Percentiles rank a stretch among this genome's conserved stretches.
phyloP scores from a whole-genome alignment of 2,888 invertebrate species.

The Sisyra nigra region DNA sequence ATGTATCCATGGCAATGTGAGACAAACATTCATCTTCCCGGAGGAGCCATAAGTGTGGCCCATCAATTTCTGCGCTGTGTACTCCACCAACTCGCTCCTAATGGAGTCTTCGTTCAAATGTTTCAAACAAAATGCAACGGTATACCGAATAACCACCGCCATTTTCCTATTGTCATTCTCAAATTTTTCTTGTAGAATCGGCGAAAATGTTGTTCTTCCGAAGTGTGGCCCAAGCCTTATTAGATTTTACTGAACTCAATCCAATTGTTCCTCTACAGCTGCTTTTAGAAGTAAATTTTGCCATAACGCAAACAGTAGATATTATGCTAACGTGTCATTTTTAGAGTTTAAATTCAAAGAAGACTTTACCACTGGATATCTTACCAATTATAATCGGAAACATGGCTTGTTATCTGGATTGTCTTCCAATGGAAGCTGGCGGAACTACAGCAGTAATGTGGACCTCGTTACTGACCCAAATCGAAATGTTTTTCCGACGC shows the following conservation, averaged over 20 bases:
- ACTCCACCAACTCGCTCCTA: conserved; percentile 90
- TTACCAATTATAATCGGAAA: conserved; percentile 74
- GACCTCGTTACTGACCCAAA: conserved; percentile 66
- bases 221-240: conserved; percentile 81
- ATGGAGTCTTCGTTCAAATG: conserved; percentile 91
- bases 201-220: conserved; percentile 76
- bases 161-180: not conserved
- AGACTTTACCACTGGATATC: conserved; percentile 50
- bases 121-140: conserved; percentile 81
- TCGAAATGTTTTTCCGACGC: conserved; percentile 75
- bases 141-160: conserved; percentile 23
- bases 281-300: conserved; percentile 53
- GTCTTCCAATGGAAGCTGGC: conserved; percentile 68
- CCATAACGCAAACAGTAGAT: not conserved
- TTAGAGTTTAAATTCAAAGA: conserved; percentile 58
- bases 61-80: conserved; percentile 94
- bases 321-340: conserved; percentile 15
- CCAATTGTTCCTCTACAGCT: conserved; percentile 87
- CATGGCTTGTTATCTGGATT: conserved; percentile 85
- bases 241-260: conserved; percentile 92
- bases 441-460: conserved; percentile 54
- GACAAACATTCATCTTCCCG: conserved; percentile 76
- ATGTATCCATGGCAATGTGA: conserved; percentile 83
- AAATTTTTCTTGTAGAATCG: conserved; percentile 31
- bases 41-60: conserved; percentile 88